Percentiles rank a stretch among this genome's conserved stretches.
These are phyloP conservation scores for Anthopleura xanthogrammica DNA, from an alignment of 92 coral and sea anemone species.

Conservation along the genomic window DNA sequence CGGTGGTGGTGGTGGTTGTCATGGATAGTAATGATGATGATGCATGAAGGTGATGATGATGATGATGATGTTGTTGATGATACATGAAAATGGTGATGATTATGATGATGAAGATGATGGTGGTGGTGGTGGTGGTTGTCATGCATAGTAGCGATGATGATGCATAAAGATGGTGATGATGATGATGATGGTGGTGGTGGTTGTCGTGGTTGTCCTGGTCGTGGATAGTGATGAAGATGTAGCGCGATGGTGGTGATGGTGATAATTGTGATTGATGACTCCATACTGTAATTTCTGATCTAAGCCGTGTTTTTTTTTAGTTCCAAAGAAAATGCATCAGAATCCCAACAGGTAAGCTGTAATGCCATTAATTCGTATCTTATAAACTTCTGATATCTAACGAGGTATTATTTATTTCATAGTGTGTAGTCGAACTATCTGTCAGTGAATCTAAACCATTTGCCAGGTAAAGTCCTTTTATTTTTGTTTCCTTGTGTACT, in stretches of 20 bases:
- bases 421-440: constrained; percentile 87
- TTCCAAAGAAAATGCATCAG: constrained; percentile 32
- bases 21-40: too few relatives aligned
- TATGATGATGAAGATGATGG: too few relatives aligned
- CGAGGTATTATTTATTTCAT: not conserved
- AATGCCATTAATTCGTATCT: not conserved
- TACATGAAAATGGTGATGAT: too few relatives aligned
- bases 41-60: not conserved
- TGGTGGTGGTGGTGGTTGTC: not conserved
- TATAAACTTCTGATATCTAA: not conserved
- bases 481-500: not conserved
- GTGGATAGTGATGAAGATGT: too few relatives aligned
- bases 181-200: too few relatives aligned
- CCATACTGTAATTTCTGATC: not conserved
- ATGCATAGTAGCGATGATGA: too few relatives aligned
- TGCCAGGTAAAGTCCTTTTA: constrained; percentile 57
- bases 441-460: constrained; percentile 94
- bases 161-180: too few relatives aligned
- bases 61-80: not conserved
- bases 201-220: too few relatives aligned
- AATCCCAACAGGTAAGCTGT: constrained; percentile 43
- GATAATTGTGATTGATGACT: not conserved
- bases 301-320: not conserved
- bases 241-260: not conserved
- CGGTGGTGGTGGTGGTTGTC: too few relatives aligned